A percentile compares a stretch with the other conserved stretches of the same genome.
phyloP scores from a whole-genome alignment of 2,888 invertebrate genomes.

The Pollenia angustigena region DNA sequence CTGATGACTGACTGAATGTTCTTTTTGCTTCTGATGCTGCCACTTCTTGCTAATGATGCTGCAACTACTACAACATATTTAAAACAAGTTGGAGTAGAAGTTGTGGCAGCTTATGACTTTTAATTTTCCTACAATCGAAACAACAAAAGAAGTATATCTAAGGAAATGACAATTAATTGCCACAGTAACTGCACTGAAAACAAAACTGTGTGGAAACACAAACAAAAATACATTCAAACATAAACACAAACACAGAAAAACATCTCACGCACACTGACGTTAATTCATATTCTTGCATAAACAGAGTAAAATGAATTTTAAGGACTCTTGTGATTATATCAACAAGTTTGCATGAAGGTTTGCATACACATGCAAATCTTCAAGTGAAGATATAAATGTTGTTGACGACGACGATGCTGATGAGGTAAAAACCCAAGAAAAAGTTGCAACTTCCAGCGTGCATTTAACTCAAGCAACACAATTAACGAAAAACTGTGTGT shows the following conservation, averaged over 20 bases:
- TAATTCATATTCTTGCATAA: neutral
- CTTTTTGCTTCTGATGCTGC: constrained; percentile 41
- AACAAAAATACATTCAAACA: neutral
- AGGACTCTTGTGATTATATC: constrained; percentile 65
- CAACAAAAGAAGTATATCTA: constrained; percentile 5
- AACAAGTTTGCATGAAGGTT: constrained; percentile 34
- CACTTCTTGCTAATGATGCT: constrained; percentile 1
- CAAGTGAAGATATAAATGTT: neutral
- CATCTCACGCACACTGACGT: neutral
- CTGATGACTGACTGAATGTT: constrained; percentile 46
- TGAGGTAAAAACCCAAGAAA: neutral
- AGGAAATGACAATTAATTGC: constrained; percentile 70
- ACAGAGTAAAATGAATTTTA: constrained; percentile 43
- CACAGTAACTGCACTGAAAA: constrained; percentile 65
- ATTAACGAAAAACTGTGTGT: constrained; percentile 31
- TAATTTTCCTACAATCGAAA: constrained; percentile 32
- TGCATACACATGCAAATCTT: neutral
- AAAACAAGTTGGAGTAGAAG: constrained; percentile 32
- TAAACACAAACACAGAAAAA: neutral
- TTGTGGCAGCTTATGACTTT: constrained; percentile 58
- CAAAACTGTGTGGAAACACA: constrained; percentile 10
- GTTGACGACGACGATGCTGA: neutral
- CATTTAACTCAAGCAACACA: neutral
- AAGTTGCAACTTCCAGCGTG: neutral
- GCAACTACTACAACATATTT: constrained; percentile 12